Base-by-base conservation (phyloP, 2,113 vertebrate species). In the Heteronetta atricapilla region DNA sequence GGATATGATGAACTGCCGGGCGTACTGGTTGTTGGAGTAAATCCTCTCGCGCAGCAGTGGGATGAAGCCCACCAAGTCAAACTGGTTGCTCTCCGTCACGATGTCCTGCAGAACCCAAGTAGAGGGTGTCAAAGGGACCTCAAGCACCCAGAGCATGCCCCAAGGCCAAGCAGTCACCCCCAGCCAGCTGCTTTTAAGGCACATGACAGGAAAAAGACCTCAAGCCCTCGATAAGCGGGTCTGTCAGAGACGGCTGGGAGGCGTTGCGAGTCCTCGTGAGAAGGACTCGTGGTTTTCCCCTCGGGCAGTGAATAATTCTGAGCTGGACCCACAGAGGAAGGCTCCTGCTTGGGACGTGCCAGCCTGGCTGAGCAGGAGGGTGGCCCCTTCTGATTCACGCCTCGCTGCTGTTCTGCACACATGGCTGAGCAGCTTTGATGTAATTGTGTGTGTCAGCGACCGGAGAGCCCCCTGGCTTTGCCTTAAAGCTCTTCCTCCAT, bases 1-100 rank as follows among this genome's bases (percentile, higher is more conserved):
- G 81, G 99, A 99, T 84, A 99, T 99, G 91, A 99, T 99, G 96
- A 99, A 99, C 97, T 99, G 99, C 8, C 99, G 98, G 22, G 99
- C 99, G 0, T 99, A 99, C 93, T 99, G 99, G 96, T 99, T 99
- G 96, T 99, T 99, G 87, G 99, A 99, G 90, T 99, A 99, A 94
- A 99, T 99, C 86, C 99, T 98, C 97, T 99, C 99, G 1, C 99
- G 98, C 72, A 99, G 97, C 86, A 99, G 96, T 0, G 99, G 99
- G 48, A 99, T 99, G 94, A 99, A 99, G 21, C 99, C 98, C n/a
- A 99, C 98, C 20, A 99, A 96, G 97, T 99, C 99, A 22, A 99
- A 99, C 93, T 99, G 99, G 97, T 98, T 99, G 91, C 99, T 99
- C 68, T 99, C 99, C 0, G 99, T 99, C 94, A 99, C 99, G 3